Conservation (phyloP, 2,888 invertebrate genomes). For the Isotomurus palustris region DNA sequence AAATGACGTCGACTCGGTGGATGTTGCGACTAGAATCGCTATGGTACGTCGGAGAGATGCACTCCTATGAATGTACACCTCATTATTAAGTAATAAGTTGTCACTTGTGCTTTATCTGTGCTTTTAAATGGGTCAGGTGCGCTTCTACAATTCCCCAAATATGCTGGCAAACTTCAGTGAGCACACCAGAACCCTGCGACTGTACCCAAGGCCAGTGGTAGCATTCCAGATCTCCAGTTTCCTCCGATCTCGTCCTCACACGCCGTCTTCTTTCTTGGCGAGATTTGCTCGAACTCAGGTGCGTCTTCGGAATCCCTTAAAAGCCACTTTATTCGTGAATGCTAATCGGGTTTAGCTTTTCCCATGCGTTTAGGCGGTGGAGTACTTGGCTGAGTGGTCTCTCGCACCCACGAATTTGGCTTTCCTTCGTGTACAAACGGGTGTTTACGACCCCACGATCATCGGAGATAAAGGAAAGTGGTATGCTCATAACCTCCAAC, state of each 20-base stretch:
- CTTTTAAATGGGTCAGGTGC: constrained; percentile 58
- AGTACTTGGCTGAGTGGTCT: constrained; percentile 98
- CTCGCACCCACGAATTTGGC: constrained; percentile 96
- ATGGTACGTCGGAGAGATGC: constrained; percentile 75
- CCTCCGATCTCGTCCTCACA: constrained; percentile 82
- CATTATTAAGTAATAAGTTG: background rate
- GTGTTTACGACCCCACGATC: constrained; percentile 86
- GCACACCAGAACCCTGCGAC: constrained; percentile 89
- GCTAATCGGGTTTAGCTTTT: background rate
- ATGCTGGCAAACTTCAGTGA: constrained; percentile 95
- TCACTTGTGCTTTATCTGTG: background rate
- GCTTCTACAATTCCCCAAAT: constrained; percentile 97
- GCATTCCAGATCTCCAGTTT: constrained; percentile 98
- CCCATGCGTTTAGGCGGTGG: constrained; percentile 68
- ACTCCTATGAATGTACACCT: background rate
- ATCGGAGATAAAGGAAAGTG: constrained; percentile 98
- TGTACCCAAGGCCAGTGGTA: constrained; percentile 97
- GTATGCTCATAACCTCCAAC: constrained; percentile 84
- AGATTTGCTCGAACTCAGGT: constrained; percentile 91
- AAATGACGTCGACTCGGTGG: constrained; percentile 94
- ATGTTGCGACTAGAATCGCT: constrained; percentile 94
- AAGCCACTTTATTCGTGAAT: background rate
- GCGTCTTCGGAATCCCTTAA: constrained; percentile 25
- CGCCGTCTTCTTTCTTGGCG: constrained; percentile 76
- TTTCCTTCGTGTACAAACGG: constrained; percentile 94